These are phyloP conservation scores for Ormyrus pomaceus DNA, from an alignment of 2,888 invertebrate species.

Conservation along the genomic window DNA sequence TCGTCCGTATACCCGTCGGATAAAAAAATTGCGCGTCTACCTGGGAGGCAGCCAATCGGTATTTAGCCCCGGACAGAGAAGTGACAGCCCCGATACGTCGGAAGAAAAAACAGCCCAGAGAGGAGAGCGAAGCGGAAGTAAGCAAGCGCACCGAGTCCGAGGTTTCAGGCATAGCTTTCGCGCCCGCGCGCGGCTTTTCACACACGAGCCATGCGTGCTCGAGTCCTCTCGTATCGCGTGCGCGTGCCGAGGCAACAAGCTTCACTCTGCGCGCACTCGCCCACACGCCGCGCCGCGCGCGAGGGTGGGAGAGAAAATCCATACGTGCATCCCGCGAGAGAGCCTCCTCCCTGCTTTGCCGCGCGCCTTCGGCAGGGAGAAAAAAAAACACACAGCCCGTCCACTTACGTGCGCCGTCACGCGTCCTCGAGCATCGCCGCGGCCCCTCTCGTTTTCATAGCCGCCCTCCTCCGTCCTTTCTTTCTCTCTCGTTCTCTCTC, in stretches of 20 bases:
- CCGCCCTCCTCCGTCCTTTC: too few species aligned
- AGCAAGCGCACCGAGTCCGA: neutral
- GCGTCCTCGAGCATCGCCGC: slow-evolving; percentile 16
- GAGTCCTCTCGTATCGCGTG: neutral
- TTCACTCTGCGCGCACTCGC: neutral
- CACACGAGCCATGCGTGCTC: neutral
- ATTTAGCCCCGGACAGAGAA: too few species aligned
- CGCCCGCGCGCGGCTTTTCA: neutral
- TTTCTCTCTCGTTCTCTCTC: neutral
- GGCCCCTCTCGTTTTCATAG: too few species aligned
- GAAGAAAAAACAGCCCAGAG: too few species aligned
- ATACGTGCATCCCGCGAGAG: slow-evolving; percentile 3
- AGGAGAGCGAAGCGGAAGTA: too few species aligned
- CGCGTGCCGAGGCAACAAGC: too few species aligned
- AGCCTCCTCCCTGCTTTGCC: slow-evolving; percentile 7
- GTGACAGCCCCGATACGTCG: too few species aligned
- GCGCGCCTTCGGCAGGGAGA: neutral
- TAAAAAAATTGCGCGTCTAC: slow-evolving; percentile 1
- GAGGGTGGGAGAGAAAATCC: neutral
- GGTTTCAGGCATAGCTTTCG: neutral
- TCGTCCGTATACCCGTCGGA: neutral
- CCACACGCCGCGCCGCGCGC: neutral
- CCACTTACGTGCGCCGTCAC: slow-evolving; percentile 12
- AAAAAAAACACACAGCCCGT: neutral
- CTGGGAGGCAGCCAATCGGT: neutral